Conservation (phyloP, 2,113 vertebrate genomes). For the Strix uralensis region DNA sequence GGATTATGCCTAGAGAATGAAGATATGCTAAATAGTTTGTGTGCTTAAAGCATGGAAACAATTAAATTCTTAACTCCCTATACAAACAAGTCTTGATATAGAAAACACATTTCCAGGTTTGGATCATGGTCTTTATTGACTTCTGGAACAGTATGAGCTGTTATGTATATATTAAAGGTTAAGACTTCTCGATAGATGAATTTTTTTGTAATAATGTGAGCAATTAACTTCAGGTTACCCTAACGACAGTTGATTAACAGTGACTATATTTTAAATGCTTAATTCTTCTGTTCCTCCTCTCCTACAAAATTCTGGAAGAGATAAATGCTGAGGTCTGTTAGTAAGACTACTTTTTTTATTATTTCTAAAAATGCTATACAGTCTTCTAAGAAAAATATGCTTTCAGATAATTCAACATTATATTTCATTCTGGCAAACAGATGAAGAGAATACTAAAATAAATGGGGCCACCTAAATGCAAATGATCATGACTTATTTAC, state of each 20-base stretch:
- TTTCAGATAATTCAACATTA: background rate
- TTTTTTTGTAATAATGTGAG: background rate
- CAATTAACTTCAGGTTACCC: background rate
- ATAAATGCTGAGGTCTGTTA: background rate
- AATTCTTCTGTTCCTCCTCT: background rate
- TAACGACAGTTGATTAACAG: background rate
- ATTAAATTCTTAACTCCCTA: background rate
- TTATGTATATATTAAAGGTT: background rate
- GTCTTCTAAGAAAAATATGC: background rate
- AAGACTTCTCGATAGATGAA: background rate
- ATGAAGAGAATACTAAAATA: background rate
- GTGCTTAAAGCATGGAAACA: background rate
- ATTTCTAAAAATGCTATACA: background rate
- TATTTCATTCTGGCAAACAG: background rate
- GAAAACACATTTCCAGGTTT: background rate
- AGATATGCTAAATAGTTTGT: background rate
- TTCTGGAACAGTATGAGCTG: background rate
- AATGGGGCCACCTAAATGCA: background rate
- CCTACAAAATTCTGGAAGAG: background rate
- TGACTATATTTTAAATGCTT: background rate
- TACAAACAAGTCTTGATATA: background rate
- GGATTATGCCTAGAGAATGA: background rate
- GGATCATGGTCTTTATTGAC: background rate
- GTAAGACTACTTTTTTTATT: background rate
- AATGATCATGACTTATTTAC: background rate